Evolutionary conservation across 1,140 invertebrate genomes (phyloP).

Genomic region (Drosophila pectinifera): DNA sequence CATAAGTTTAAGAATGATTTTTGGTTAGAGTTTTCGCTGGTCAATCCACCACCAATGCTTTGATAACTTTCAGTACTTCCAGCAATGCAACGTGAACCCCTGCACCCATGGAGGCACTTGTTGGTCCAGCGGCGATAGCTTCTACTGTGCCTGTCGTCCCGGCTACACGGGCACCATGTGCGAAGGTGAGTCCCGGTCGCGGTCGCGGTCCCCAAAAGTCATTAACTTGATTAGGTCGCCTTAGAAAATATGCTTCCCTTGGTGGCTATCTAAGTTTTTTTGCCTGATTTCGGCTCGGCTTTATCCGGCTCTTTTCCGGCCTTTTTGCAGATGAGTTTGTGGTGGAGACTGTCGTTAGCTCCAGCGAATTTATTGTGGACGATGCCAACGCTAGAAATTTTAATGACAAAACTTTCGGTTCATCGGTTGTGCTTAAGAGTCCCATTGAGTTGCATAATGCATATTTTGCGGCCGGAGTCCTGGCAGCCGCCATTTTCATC

Average conservation of each 20-base stretch:
- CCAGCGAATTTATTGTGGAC: constrained; percentile 85
- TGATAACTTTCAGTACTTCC: constrained; percentile 74
- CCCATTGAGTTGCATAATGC: constrained; percentile 88
- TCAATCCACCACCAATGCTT: constrained; percentile 30
- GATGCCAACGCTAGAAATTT: constrained; percentile 87
- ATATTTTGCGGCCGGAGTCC: constrained; percentile 90
- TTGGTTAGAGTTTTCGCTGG: background rate
- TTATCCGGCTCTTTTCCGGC: constrained; percentile 34
- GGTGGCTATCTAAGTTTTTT: constrained; percentile 29
- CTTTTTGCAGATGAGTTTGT: constrained; percentile 87
- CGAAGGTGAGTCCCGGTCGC: constrained; percentile 86
- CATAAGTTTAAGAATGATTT: background rate
- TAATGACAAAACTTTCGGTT: constrained; percentile 88
- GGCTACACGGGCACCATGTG: constrained; percentile 92
- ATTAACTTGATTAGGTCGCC: constrained; percentile 51
- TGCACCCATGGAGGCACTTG: constrained; percentile 91
- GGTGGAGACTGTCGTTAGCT: constrained; percentile 88
- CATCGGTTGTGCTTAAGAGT: constrained; percentile 84
- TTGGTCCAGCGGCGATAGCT: constrained; percentile 90
- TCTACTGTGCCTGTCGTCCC: constrained; percentile 90
- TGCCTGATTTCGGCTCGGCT: too few relatives aligned
- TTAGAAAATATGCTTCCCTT: constrained; percentile 20
- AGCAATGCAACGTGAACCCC: constrained; percentile 91
- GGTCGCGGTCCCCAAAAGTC: constrained; percentile 27
- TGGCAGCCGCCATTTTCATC: constrained; percentile 89